Evolutionary conservation across 2,113 vertebrate genomes (phyloP).

Genomic region (Odocoileus virginianus): DNA sequence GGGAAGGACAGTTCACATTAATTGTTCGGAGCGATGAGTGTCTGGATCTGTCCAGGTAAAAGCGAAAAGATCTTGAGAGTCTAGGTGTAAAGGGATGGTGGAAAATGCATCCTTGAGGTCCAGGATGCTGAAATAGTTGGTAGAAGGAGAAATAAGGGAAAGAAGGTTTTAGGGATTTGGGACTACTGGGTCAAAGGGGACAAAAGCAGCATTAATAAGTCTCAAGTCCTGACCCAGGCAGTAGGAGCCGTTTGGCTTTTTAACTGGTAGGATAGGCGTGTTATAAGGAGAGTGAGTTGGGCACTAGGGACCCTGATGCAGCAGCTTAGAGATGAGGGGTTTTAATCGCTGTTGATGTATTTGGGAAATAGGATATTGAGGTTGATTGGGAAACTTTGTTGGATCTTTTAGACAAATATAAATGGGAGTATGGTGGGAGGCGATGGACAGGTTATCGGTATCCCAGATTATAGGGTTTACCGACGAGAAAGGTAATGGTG

Average conservation of each 20-base stretch:
- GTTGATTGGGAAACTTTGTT: background rate
- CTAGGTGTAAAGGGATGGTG: background rate
- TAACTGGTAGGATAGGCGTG: background rate
- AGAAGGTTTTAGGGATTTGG: background rate
- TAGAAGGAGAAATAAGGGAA: background rate
- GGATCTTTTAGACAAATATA: background rate
- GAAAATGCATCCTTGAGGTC: background rate
- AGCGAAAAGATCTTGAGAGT: background rate
- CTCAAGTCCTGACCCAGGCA: background rate
- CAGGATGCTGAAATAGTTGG: background rate
- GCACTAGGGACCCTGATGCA: background rate
- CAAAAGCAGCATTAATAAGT: background rate
- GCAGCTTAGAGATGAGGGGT: background rate
- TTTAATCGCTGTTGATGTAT: background rate
- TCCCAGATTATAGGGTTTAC: background rate
- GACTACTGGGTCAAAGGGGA: background rate
- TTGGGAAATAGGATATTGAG: background rate
- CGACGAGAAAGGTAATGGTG: accelerated
- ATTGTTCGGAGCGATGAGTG: background rate
- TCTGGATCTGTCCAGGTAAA: background rate
- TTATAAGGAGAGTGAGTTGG: background rate
- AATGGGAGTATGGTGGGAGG: background rate
- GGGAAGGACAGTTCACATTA: background rate
- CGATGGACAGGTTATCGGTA: background rate
- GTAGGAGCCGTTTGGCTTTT: background rate